These are phyloP conservation scores for Epizoanthus stellaris DNA, from an alignment of 92 coral and sea anemone genomes.

Conservation along the genomic window DNA sequence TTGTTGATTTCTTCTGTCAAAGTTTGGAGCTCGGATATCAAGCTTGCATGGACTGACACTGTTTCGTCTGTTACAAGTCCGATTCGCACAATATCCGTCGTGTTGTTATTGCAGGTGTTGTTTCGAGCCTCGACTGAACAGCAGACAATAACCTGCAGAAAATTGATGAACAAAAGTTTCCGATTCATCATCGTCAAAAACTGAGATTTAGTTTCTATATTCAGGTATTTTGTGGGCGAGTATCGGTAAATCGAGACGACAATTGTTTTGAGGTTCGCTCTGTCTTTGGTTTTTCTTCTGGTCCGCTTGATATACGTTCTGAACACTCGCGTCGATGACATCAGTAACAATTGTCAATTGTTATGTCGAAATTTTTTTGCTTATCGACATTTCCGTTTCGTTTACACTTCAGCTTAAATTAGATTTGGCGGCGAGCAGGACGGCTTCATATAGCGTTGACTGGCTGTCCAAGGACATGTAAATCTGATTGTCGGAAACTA, in stretches of 20 bases:
- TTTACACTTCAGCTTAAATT: slow-evolving; percentile 13
- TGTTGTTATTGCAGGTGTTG: background rate
- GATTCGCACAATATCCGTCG: background rate
- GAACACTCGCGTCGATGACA: slow-evolving; percentile 1
- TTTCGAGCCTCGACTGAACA: background rate
- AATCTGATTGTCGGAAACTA: background rate
- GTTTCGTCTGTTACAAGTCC: slow-evolving; percentile 24
- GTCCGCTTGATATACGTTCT: background rate
- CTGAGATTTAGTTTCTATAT: background rate
- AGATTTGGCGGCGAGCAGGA: background rate
- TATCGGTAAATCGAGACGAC: background rate
- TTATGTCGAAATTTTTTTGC: background rate
- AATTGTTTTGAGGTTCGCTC: background rate
- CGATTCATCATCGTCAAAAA: slow-evolving; percentile 17
- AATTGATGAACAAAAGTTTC: background rate
- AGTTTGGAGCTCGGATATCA: background rate
- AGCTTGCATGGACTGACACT: background rate
- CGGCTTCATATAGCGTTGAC: slow-evolving; percentile 1
- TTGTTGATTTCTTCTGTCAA: slow-evolving; percentile 19
- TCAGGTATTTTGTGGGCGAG: background rate
- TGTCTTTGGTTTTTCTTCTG: background rate
- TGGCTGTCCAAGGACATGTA: background rate
- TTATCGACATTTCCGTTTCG: background rate
- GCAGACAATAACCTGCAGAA: background rate
- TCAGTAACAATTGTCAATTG: background rate